A percentile compares a stretch with the other conserved stretches of the same genome.
Conservation (phyloP, 1,140 invertebrate genomes). For the Drosophila azteca region DNA sequence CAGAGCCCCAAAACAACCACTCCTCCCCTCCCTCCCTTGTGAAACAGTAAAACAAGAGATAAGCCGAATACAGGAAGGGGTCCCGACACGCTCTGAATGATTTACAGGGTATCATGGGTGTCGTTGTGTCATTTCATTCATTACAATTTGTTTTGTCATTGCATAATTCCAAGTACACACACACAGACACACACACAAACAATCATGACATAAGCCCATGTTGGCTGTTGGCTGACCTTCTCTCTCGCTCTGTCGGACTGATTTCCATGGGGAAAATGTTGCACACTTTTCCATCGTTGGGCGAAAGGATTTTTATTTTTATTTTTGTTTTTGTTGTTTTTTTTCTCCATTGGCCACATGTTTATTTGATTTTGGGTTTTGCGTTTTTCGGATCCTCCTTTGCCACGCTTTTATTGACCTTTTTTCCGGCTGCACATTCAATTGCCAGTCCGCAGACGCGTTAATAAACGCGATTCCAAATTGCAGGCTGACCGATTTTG, state of each 20-base stretch:
- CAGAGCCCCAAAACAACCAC: constrained; percentile 19
- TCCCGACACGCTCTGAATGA: constrained; percentile 1
- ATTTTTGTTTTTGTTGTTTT: too few relatives aligned
- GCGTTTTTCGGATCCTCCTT: neutral
- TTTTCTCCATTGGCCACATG: constrained; percentile 7
- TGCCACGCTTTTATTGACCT: constrained; percentile 2
- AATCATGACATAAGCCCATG: too few relatives aligned
- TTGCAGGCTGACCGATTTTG: constrained; percentile 48
- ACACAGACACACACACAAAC: too few relatives aligned
- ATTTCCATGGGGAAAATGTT: neutral
- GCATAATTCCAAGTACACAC: constrained; percentile 22
- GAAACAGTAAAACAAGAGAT: too few relatives aligned
- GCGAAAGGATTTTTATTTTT: constrained; percentile 11
- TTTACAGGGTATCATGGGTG: constrained; percentile 27
- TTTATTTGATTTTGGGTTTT: constrained; percentile 31
- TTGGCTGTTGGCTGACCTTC: too few relatives aligned
- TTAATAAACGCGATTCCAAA: constrained; percentile 55
- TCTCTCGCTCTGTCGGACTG: too few relatives aligned
- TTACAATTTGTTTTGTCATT: constrained; percentile 15
- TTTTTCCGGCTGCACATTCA: constrained; percentile 39
- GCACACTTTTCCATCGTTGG: constrained; percentile 1
- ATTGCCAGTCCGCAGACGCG: constrained; percentile 35
- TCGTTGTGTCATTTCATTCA: constrained; percentile 15
- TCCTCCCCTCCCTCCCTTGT: neutral
- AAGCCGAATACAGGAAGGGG: neutral